phyloP scores from a whole-genome alignment of 1,140 invertebrate species.

The Heliconius hermathena region DNA sequence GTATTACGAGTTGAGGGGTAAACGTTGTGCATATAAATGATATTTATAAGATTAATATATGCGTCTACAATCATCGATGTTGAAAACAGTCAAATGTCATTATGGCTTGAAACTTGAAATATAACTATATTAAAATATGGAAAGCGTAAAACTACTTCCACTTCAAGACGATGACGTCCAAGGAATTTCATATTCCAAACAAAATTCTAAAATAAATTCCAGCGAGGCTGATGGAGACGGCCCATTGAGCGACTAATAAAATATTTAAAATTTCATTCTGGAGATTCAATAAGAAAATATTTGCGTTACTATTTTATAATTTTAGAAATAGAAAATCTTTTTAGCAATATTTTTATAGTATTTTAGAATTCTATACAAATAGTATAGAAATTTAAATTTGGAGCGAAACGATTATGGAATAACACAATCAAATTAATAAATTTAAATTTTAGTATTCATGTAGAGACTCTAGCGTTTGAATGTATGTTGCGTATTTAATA shows the following conservation, averaged over 20 bases:
- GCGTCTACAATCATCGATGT: no score
- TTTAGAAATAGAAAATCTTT: background rate
- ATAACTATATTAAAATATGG: background rate
- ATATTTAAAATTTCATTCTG: slow-evolving; percentile 47
- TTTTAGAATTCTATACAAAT: background rate
- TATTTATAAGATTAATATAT: no score
- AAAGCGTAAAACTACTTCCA: background rate
- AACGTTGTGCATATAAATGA: no score
- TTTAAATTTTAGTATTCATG: background rate
- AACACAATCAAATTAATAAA: background rate
- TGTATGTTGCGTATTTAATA: no score
- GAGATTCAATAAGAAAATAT: slow-evolving; percentile 14
- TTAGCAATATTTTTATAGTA: background rate
- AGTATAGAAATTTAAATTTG: background rate
- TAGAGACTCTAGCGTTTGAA: background rate
- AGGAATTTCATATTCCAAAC: slow-evolving; percentile 68
- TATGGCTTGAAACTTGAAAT: background rate
- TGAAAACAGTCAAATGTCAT: no score
- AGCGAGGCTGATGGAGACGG: slow-evolving; percentile 36
- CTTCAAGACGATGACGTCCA: slow-evolving; percentile 35
- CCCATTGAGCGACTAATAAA: slow-evolving; percentile 42
- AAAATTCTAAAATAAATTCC: slow-evolving; percentile 62
- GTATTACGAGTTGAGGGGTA: no score
- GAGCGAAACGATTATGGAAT: background rate
- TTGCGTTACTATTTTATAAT: slow-evolving; percentile 7